phyloP scores from a whole-genome alignment of 1,140 invertebrate species.

The Cotesia chilonis region DNA sequence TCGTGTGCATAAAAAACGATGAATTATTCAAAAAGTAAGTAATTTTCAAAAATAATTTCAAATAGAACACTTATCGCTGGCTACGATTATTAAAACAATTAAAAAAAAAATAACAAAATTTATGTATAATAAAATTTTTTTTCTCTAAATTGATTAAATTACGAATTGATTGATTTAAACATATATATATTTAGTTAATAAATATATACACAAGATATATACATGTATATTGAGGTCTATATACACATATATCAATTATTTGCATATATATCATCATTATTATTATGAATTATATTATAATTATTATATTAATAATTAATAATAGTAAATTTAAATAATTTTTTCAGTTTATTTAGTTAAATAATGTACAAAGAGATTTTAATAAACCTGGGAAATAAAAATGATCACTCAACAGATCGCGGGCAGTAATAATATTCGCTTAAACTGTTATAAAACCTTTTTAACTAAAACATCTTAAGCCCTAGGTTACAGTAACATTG shows the following conservation, averaged over 20 bases:
- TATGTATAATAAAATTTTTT: conserved; percentile 42
- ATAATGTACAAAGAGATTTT: conserved; percentile 58
- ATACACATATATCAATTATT: conserved; percentile 58
- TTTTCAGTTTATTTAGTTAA: conserved; percentile 50
- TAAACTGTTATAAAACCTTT: conserved; percentile 56
- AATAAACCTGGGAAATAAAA: conserved; percentile 2
- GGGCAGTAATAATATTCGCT: conserved; percentile 22
- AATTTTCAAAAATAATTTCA: no score
- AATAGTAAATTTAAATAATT: conserved; percentile 53
- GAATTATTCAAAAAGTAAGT: no score
- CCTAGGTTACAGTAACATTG: conserved; percentile 63
- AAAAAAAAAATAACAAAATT: conserved; percentile 54
- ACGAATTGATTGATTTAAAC: conserved; percentile 31
- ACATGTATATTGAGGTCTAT: conserved; percentile 45
- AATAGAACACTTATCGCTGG: conserved; percentile 29
- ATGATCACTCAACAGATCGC: conserved; percentile 51
- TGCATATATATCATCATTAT: conserved; percentile 40
- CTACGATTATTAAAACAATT: conserved; percentile 30
- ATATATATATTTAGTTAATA: conserved; percentile 36
- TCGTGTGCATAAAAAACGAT: conserved; percentile 24
- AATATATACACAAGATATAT: conserved; percentile 48
- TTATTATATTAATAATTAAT: conserved; percentile 61
- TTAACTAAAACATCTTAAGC: conserved; percentile 54
- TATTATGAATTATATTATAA: conserved; percentile 57
- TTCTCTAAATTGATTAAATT: no score